Conservation (phyloP, 2,113 vertebrate species). For the Catharus bicknelli region DNA sequence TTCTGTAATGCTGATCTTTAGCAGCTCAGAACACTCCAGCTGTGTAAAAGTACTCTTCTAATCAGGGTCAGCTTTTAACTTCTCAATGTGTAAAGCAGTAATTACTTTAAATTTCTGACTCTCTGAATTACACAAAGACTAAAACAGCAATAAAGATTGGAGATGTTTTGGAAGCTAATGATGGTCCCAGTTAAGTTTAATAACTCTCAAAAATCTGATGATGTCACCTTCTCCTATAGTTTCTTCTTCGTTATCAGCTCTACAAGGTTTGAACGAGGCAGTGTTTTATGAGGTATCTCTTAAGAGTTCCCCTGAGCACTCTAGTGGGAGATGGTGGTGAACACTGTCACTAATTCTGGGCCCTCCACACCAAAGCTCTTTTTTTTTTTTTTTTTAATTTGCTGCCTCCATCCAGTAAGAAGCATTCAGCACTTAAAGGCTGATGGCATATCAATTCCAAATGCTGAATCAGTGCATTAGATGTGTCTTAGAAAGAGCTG, state of each 20-base stretch:
- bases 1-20: not conserved
- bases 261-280: not conserved
- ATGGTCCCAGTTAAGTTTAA: not conserved
- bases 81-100: not conserved
- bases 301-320: not conserved
- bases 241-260: not conserved
- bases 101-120: slow-evolving; percentile 23
- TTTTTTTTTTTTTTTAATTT: not conserved
- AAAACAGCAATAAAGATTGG: not conserved
- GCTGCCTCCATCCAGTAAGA: not conserved
- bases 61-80: slow-evolving; percentile 28
- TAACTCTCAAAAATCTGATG: not conserved
- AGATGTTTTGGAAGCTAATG: not conserved
- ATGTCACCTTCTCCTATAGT: not conserved
- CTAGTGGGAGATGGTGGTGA: not conserved
- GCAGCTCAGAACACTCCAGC: not conserved
- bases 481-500: not conserved
- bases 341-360: not conserved
- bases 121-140: not conserved
- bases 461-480: not conserved
- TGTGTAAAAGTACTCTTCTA: not conserved
- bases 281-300: not conserved
- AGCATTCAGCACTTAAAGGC: not conserved
- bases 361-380: not conserved
- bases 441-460: not conserved